A percentile compares a stretch with the other conserved stretches of the same genome.
These are phyloP conservation scores for Drosophila lacteicornis DNA, from an alignment of 1,140 invertebrate species.

Conservation along the genomic window DNA sequence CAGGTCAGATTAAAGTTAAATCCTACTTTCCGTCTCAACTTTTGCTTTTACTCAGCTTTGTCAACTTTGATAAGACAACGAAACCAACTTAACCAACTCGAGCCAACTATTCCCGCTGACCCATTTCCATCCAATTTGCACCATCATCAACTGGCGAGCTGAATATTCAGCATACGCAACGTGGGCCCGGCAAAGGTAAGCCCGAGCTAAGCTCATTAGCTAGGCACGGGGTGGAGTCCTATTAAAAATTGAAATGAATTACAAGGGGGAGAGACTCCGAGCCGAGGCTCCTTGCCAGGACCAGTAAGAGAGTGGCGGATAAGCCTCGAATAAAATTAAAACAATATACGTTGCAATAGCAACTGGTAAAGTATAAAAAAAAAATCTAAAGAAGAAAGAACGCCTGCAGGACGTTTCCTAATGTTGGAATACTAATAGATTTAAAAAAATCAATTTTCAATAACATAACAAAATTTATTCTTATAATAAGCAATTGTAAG, in stretches of 20 bases:
- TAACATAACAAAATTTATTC: no score
- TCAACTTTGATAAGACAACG: conserved; percentile 34
- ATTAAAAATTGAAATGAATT: conserved; percentile 68
- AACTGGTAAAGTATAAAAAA: conserved; percentile 47
- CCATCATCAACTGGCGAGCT: conserved; percentile 18
- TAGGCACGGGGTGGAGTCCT: conserved; percentile 42
- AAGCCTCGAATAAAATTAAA: conserved; percentile 43
- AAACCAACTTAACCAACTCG: conserved; percentile 30
- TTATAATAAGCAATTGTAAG: no score
- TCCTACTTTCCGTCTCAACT: conserved; percentile 10
- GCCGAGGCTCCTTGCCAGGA: not conserved
- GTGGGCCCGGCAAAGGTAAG: conserved; percentile 43
- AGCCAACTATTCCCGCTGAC: conserved; percentile 42
- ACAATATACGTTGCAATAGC: conserved; percentile 64
- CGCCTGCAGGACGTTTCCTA: conserved; percentile 20
- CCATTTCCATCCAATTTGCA: conserved; percentile 41
- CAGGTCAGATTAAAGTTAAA: conserved; percentile 30
- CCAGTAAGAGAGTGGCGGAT: conserved; percentile 1
- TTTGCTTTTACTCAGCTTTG: conserved; percentile 28
- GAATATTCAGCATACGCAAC: conserved; percentile 66
- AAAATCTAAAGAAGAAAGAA: conserved; percentile 30
- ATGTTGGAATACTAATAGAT: no score
- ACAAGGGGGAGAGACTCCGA: not conserved
- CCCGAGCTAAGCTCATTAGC: conserved; percentile 70
- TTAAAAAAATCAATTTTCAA: no score